These are phyloP conservation scores for Gymnobelideus leadbeateri DNA, from an alignment of 2,113 vertebrate species.

Conservation along the genomic window DNA sequence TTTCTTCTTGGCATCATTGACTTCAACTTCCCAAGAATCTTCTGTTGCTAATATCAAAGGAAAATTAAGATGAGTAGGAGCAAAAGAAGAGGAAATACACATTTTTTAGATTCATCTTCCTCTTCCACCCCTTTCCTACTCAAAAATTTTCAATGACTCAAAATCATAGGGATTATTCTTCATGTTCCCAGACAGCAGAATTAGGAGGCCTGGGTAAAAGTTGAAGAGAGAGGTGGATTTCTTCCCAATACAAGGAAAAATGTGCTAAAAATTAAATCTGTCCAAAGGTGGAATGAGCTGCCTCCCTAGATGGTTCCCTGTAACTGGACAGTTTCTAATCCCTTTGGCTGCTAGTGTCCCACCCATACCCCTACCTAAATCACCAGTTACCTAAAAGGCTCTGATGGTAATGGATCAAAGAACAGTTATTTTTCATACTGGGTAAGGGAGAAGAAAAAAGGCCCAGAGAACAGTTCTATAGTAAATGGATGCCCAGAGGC, in stretches of 20 bases:
- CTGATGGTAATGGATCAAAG: neutral
- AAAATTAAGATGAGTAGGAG: conserved; percentile 38
- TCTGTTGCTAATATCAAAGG: conserved; percentile 76
- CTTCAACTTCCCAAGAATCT: conserved; percentile 84
- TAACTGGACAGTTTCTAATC: neutral
- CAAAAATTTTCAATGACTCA: neutral
- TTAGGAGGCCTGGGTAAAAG: neutral
- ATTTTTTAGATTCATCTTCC: neutral
- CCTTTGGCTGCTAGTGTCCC: neutral
- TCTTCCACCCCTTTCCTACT: neutral
- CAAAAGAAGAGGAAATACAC: neutral
- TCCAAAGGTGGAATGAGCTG: neutral
- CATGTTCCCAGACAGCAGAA: neutral
- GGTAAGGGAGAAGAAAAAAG: neutral
- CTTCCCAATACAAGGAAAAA: neutral
- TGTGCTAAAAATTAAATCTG: neutral
- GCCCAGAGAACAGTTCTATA: neutral
- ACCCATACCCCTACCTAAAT: neutral
- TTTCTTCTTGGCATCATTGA: conserved; percentile 87
- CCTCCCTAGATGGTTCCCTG: neutral
- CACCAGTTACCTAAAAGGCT: neutral
- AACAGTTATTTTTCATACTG: neutral
- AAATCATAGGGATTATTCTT: neutral
- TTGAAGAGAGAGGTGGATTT: neutral
- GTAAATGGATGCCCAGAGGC: neutral